phyloP scores from a whole-genome alignment of 2,888 invertebrate species.

The Eupelmus urozonus region DNA sequence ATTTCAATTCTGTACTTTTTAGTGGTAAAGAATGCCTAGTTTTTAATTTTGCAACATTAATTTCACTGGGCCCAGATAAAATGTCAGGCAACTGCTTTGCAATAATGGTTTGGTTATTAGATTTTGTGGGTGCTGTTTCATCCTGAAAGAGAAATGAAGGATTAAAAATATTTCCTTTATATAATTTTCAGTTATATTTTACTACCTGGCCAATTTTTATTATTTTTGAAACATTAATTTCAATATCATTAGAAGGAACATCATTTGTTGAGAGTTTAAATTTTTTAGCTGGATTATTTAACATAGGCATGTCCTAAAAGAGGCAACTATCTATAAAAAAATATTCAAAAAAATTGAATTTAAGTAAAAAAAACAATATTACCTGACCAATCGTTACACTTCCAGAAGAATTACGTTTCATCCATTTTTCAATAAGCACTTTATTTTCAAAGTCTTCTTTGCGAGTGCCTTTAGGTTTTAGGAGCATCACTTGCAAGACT shows the following conservation, averaged over 20 bases:
- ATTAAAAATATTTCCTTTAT: no score
- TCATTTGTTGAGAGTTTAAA: constrained; percentile 8
- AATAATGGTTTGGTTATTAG: no score
- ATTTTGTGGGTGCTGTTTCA: neutral
- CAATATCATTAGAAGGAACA: neutral
- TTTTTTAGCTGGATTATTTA: neutral
- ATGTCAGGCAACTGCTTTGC: constrained; percentile 2
- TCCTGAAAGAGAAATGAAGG: constrained; percentile 26
- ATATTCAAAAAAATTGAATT: neutral
- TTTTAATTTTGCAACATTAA: constrained; percentile 33
- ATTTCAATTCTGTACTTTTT: neutral
- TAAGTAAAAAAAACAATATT: constrained; percentile 7
- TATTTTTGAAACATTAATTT: constrained; percentile 11
- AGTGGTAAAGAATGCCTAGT: constrained; percentile 27
- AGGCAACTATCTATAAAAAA: neutral
- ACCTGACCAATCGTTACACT: constrained; percentile 43
- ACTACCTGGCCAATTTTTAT: constrained; percentile 8
- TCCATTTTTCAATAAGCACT: constrained; percentile 52
- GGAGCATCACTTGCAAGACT: constrained; percentile 41
- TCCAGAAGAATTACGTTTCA: constrained; percentile 43
- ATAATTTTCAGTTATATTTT: neutral
- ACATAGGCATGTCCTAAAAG: constrained; percentile 20
- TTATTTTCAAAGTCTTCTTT: constrained; percentile 49
- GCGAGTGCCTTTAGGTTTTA: constrained; percentile 13
- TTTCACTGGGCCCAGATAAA: neutral